These are phyloP conservation scores for Protula sp. DNA, from an alignment of 2,888 invertebrate species.

Conservation along the genomic window DNA sequence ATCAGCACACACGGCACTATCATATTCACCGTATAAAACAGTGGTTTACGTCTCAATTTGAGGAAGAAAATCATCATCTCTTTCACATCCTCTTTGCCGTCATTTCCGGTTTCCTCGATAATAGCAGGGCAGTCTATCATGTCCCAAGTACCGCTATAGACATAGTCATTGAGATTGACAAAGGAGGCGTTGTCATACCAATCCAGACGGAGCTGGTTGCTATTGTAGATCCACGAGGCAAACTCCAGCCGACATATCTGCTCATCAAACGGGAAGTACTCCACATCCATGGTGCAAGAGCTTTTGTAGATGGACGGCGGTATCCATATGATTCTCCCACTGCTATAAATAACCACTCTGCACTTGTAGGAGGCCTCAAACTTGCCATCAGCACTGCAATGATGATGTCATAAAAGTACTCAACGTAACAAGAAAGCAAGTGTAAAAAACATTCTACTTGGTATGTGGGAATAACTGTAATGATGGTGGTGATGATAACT, in stretches of 20 bases:
- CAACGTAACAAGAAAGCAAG: too few species aligned
- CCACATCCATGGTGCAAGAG: constrained; percentile 98
- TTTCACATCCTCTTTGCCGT: constrained; percentile 25
- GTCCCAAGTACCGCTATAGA: constrained; percentile 53
- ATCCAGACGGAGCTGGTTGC: constrained; percentile 41
- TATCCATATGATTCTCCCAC: constrained; percentile 93
- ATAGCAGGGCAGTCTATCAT: constrained; percentile 47
- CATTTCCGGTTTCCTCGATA: constrained; percentile 21
- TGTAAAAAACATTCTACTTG: too few species aligned
- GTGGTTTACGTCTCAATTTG: constrained; percentile 85
- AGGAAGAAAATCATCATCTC: constrained; percentile 75
- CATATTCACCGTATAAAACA: constrained; percentile 99
- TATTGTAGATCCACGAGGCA: constrained; percentile 60
- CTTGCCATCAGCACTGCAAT: constrained; percentile 95
- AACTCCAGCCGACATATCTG: constrained; percentile 99
- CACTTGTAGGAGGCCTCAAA: constrained; percentile 99
- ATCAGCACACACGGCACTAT: constrained; percentile 97
- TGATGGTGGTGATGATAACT: too few species aligned
- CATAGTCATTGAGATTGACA: constrained; percentile 51
- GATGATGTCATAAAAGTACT: too few species aligned
- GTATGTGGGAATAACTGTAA: too few species aligned
- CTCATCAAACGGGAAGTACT: constrained; percentile 98
- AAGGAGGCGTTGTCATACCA: constrained; percentile 41
- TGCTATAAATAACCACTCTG: constrained; percentile 95
- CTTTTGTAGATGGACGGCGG: constrained; percentile 99